These are phyloP conservation scores for Leucozona laternaria DNA, from an alignment of 2,888 invertebrate species.

Conservation along the genomic window DNA sequence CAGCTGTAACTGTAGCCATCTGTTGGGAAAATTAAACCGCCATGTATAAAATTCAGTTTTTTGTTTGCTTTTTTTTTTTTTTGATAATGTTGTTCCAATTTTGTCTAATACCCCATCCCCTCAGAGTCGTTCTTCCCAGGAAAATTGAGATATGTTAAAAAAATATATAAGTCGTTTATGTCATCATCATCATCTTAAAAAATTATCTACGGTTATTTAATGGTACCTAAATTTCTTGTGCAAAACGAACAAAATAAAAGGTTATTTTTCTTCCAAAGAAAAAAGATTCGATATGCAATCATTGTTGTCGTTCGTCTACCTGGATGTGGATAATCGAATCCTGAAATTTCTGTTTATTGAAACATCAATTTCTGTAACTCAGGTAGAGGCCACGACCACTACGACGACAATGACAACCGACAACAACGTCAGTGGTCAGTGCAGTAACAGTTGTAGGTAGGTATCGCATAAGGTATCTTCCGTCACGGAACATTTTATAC, in stretches of 20 bases:
- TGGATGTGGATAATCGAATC: constrained; percentile 19
- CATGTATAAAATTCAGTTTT: no score
- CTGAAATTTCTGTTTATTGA: constrained; percentile 27
- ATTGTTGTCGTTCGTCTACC: constrained; percentile 46
- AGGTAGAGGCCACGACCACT: constrained; percentile 26
- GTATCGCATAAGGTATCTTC: constrained; percentile 1
- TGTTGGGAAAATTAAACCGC: background rate
- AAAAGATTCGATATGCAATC: constrained; percentile 19
- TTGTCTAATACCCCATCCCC: background rate
- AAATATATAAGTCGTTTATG: constrained; percentile 24
- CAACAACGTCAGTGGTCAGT: background rate
- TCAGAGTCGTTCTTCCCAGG: constrained; percentile 39
- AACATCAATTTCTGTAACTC: constrained; percentile 28
- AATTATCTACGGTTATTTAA: constrained; percentile 57
- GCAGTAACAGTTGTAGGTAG: background rate
- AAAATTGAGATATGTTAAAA: constrained; percentile 48
- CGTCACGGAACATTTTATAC: constrained; percentile 35
- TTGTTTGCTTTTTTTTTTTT: background rate
- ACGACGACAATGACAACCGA: background rate
- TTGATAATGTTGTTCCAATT: background rate
- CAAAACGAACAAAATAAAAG: constrained; percentile 7
- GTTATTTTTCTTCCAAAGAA: constrained; percentile 3
- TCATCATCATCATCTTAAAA: constrained; percentile 26
- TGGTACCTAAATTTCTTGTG: constrained; percentile 14
- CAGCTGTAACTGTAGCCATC: background rate